Conservation (phyloP, 2,797 vertebrate species). For the Falco columbarius region DNA sequence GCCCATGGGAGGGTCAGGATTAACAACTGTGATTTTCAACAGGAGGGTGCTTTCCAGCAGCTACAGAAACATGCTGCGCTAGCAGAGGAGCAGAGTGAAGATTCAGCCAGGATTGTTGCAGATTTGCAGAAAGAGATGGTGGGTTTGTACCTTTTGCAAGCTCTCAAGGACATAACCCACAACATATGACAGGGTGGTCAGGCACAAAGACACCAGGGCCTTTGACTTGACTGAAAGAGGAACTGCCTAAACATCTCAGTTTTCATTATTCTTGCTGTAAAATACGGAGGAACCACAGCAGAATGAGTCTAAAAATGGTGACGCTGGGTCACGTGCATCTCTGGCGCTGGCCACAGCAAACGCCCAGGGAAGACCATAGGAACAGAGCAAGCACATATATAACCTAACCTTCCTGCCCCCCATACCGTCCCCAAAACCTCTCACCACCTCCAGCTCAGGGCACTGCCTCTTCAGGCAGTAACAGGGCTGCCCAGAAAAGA, state of each 20-base stretch:
- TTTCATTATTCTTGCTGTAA: neutral
- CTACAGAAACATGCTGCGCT: neutral
- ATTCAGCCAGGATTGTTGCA: neutral
- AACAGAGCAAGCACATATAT: neutral
- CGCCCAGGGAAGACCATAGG: neutral
- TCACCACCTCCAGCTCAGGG: neutral
- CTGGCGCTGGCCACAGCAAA: neutral
- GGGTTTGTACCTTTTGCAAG: neutral
- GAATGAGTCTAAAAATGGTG: neutral
- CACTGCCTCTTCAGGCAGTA: neutral
- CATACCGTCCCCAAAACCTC: rapidly evolving
- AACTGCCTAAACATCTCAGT: neutral
- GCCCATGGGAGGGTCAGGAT: neutral
- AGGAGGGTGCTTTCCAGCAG: neutral
- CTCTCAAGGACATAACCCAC: neutral
- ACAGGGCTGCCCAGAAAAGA: neutral
- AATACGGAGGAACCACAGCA: neutral
- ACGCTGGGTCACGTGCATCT: neutral
- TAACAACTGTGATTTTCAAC: neutral
- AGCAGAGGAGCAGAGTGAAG: neutral
- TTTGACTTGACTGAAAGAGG: neutral
- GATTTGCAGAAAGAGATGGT: neutral
- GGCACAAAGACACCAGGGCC: neutral
- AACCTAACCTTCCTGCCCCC: neutral
- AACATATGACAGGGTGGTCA: neutral